Base-by-base conservation (phyloP, 2,888 invertebrate species). In the Agrotis clavis region DNA sequence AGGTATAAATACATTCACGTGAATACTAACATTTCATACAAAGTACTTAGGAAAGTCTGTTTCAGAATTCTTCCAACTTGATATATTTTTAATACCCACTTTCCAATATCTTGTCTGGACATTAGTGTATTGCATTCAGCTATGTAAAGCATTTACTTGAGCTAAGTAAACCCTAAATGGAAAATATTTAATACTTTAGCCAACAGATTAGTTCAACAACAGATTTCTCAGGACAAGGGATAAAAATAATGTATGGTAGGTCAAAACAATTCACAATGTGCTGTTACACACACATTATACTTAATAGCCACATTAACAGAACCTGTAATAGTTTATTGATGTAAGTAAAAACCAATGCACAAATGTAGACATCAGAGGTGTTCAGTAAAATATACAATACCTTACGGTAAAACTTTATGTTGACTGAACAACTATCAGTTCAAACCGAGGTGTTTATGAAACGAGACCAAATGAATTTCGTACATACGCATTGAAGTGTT, bases 21-120 rank as follows among this genome's bases (percentile, higher is more conserved):
- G 41, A 74, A 83, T 91, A 92, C 92, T 92, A 91, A 93, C 92
- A 92, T 91, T 90, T 91, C 90, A 88, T 82, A 88, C 82, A 88
- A 83, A 73, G 69, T 79, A 85, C 87, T 83, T 87, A 84, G 85
- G 82, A 86, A 84, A 83, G 76, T 79, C 74, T 86, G 87, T 89
- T 84, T 85, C 81, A 86, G 84, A 78, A 85, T 67, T 85, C 82
- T 89, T 89, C 88, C 87, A 87, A 89, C 86, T 89, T 89, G 87
- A 87, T 83, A 85, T 87, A 50, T 75, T 74, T 86, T 79, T 81
- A 80, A 83, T 56, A 82, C 65, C 77, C 79, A 79, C 76, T 84
- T 84, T 84, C 82, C 86, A 85, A 87, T 83, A 82, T 86, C 87
- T 90, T 91, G 90, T 76, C 83, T 85, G 86, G 86, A 88, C 90